phyloP scores from a whole-genome alignment of 1,140 invertebrate genomes.

The Drosophila sucinea region DNA sequence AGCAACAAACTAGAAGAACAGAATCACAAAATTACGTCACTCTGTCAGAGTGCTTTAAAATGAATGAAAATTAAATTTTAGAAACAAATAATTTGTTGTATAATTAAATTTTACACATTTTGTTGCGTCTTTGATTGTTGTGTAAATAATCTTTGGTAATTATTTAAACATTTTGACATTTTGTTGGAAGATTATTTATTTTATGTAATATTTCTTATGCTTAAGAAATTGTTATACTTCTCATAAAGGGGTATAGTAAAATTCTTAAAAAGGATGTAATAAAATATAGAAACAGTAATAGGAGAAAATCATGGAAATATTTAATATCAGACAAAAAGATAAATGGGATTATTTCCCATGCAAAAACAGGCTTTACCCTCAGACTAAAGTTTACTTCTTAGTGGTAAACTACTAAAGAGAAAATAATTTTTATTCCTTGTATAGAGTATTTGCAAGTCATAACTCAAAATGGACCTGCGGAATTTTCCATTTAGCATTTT shows the following conservation, averaged over 20 bases:
- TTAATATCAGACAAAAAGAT: no score
- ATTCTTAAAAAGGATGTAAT: not conserved
- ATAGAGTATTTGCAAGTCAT: constrained; percentile 6
- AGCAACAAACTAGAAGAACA: not conserved
- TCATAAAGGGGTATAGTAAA: not conserved
- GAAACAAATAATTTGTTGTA: constrained; percentile 23
- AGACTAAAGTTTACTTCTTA: constrained; percentile 36
- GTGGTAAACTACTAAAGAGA: not conserved
- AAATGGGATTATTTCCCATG: no score
- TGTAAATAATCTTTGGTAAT: constrained; percentile 56
- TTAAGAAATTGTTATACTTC: not conserved
- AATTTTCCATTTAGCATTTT: constrained; percentile 62
- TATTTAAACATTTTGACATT: constrained; percentile 39
- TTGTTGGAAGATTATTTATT: constrained; percentile 55
- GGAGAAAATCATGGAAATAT: no score
- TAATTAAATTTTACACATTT: constrained; percentile 34
- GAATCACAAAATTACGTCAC: constrained; percentile 61
- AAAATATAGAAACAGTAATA: not conserved
- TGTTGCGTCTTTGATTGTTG: constrained; percentile 27
- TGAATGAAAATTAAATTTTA: constrained; percentile 35
- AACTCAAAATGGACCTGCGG: not conserved
- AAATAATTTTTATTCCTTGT: not conserved
- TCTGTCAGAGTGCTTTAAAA: constrained; percentile 23
- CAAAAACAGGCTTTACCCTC: no score
- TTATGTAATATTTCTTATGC: constrained; percentile 56